A percentile compares a stretch with the other conserved stretches of the same genome.
phyloP scores from a whole-genome alignment of 2,113 vertebrate genomes.

The Rallus limicola region DNA sequence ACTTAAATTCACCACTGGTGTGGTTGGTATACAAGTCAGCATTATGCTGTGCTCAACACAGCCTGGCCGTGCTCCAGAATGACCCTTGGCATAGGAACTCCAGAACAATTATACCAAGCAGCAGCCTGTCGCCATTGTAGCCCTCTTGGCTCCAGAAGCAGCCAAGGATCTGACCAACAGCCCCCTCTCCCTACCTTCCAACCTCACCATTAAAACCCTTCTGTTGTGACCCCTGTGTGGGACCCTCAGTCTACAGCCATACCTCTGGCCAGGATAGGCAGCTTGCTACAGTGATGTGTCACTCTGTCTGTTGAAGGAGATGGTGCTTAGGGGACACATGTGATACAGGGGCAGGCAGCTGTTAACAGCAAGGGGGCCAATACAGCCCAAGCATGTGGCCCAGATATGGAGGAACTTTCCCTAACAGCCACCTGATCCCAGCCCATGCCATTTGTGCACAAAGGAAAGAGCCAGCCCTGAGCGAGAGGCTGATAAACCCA shows the following conservation, averaged over 20 bases:
- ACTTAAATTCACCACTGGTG: neutral
- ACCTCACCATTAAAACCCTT: neutral
- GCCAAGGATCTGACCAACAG: neutral
- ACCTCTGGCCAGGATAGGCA: neutral
- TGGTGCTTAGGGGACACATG: neutral
- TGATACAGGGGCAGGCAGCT: neutral
- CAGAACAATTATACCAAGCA: neutral
- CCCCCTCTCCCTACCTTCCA: neutral
- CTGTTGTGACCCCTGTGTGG: neutral
- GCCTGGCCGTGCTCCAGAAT: neutral
- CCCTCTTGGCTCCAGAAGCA: neutral
- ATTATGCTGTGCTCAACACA: neutral
- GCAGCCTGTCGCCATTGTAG: neutral
- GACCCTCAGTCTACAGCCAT: rapidly evolving
- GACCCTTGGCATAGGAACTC: neutral
- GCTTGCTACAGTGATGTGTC: rapidly evolving
- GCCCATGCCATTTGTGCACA: neutral
- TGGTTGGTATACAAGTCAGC: neutral
- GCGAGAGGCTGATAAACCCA: neutral
- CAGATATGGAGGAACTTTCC: neutral
- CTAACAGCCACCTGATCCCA: neutral
- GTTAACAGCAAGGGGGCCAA: neutral
- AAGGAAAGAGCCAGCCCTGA: neutral
- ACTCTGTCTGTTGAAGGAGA: neutral
- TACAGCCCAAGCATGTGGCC: neutral